Base-by-base conservation (phyloP, 1,140 invertebrate species). In the Zaprionus lachaisei region DNA sequence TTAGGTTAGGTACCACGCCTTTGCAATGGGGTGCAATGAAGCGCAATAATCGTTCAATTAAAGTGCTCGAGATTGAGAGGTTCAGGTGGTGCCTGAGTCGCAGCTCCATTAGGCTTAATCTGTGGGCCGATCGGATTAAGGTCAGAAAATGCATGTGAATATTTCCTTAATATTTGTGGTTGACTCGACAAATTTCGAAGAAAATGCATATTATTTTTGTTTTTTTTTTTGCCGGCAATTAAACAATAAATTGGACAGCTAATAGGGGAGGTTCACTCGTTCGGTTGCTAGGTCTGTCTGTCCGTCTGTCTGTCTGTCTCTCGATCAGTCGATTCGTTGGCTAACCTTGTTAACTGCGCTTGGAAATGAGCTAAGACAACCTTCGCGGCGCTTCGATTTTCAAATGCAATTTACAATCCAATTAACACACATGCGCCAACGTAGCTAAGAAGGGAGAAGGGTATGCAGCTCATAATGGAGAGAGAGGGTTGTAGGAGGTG, bases 41-140 rank as follows among this genome's bases (percentile, higher is more conserved):
- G 85, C 85, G 82, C 41, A 47, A 82, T 64, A 85, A 80, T 80
- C 73, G 72, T 80, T 72, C 85, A 90, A 90, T 91, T 85, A 91
- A 80, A 76, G 74, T 54, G 72, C 65, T 72, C 72, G 67, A 78
- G 41, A 83, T 74, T 56, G 15, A 65, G 47, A 20, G 49, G 24
- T 60, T 58, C 17, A 24, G n/a, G 60, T 31, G 61, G 22, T 34
- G 9, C 31, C 31, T 34, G 31, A 49, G 37, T 24, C 14, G 38
- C 15, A 17, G 65, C 15, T 26, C n/a, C 47, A 64, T 55, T 62
- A 54, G 71, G 26, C 60, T 55, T 62, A 65, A 67, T 71, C 80
- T 80, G 37, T 24, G 66, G 77, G 67, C 38, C 14, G 37, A 24
- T 57, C 31, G 61, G 77, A 90, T 90, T 85, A 90, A 81, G 85